A percentile compares a stretch with the other conserved stretches of the same genome.
Conservation (phyloP, 2,113 vertebrate genomes). For the Asarcornis scutulata region DNA sequence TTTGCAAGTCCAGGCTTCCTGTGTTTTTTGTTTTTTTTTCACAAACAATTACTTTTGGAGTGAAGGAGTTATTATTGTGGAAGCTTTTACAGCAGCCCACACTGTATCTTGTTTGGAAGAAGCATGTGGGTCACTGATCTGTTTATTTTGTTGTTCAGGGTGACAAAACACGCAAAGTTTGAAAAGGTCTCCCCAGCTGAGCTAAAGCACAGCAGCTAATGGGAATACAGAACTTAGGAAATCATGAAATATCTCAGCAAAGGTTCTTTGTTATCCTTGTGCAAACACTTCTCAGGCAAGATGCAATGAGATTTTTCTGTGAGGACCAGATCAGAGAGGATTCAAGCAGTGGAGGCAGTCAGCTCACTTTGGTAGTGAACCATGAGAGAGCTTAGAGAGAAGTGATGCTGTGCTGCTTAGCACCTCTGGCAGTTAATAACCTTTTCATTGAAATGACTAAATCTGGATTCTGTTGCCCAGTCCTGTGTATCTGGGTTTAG, state of each 20-base stretch:
- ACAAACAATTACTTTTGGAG: not conserved
- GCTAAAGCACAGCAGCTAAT: not conserved
- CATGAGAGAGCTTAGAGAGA: accelerated
- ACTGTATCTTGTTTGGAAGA: not conserved
- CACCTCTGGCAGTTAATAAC: not conserved
- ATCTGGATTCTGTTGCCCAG: not conserved
- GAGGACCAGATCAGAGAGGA: not conserved
- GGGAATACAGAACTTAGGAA: not conserved
- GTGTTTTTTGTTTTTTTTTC: not conserved
- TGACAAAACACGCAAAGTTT: not conserved
- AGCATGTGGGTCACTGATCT: not conserved
- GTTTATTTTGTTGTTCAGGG: not conserved
- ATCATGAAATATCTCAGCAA: not conserved
- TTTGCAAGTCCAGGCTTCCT: not conserved
- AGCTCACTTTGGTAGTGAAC: not conserved
- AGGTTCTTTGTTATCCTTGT: not conserved
- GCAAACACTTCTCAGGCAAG: not conserved
- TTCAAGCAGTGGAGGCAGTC: not conserved
- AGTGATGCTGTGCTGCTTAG: not conserved
- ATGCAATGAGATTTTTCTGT: not conserved
- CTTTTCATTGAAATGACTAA: not conserved
- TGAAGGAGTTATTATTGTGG: not conserved
- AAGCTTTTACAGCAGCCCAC: not conserved
- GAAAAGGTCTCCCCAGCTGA: not conserved
- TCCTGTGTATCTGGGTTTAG: not conserved